These are phyloP conservation scores for Ethmia dodecea DNA, from an alignment of 2,888 invertebrate genomes.

Conservation along the genomic window DNA sequence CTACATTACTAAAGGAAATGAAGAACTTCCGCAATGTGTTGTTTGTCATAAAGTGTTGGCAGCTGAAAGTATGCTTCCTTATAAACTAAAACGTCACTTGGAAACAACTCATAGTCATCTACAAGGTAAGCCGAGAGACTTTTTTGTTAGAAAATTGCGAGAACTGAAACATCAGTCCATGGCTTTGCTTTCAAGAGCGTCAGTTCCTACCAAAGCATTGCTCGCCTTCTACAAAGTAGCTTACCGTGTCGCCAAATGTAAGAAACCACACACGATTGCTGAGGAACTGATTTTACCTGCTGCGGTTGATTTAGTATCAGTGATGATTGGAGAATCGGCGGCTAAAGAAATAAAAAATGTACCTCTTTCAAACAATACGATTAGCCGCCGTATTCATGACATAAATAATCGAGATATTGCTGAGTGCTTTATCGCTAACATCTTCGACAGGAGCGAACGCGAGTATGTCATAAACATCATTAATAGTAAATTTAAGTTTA, in stretches of 20 bases:
- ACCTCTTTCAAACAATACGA: conserved; percentile 33
- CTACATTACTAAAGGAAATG: too few relatives aligned
- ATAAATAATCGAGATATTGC: too few relatives aligned
- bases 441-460: too few relatives aligned
- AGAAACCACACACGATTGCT: conserved; percentile 23
- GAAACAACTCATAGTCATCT: neutral
- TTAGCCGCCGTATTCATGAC: conserved; percentile 33
- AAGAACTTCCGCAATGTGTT: conserved; percentile 14
- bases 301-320: conserved; percentile 19
- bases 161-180: conserved; percentile 13
- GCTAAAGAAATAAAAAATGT: conserved; percentile 28
- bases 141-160: too few relatives aligned
- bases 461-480: too few relatives aligned
- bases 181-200: conserved; percentile 13
- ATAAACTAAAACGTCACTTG: neutral
- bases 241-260: conserved; percentile 20
- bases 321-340: conserved; percentile 23
- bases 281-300: conserved; percentile 25
- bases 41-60: conserved; percentile 12
- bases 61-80: conserved; percentile 10
- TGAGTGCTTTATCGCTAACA: too few relatives aligned
- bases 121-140: too few relatives aligned
- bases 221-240: conserved; percentile 18
- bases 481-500: too few relatives aligned
- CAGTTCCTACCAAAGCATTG: conserved; percentile 17